Percentiles rank a stretch among this genome's conserved stretches.
These are phyloP conservation scores for Delichon dasypus DNA, from an alignment of 2,797 vertebrate species.

Conservation along the genomic window DNA sequence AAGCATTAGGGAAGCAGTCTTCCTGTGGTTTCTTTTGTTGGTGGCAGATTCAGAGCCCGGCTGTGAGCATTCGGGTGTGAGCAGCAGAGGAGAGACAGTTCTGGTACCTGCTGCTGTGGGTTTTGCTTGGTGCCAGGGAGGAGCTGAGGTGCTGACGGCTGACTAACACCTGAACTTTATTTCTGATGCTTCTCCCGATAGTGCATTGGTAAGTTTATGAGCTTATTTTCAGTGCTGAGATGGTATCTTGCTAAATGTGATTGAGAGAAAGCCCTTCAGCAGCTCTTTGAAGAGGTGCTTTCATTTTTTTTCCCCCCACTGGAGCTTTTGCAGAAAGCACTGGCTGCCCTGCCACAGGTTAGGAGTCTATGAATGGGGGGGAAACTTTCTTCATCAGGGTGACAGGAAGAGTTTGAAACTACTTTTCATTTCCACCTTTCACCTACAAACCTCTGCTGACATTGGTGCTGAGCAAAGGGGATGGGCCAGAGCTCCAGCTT, in stretches of 20 bases:
- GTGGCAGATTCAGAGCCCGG: slow-evolving; percentile 64
- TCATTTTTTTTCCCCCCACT: fast-evolving
- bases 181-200: not conserved
- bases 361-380: not conserved
- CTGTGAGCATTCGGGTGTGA: slow-evolving; percentile 16
- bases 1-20: slow-evolving; percentile 76
- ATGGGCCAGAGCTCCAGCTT: not conserved
- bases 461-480: not conserved
- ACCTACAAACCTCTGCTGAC: not conserved
- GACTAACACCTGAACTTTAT: not conserved
- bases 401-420: not conserved
- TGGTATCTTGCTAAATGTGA: not conserved
- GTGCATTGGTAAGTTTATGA: slow-evolving; percentile 62
- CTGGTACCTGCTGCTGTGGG: not conserved
- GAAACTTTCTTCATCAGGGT: not conserved
- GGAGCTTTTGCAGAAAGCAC: not conserved
- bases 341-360: not conserved
- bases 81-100: not conserved
- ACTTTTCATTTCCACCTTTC: not conserved
- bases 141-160: slow-evolving; percentile 29
- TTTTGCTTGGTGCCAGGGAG: slow-evolving; percentile 15
- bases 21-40: slow-evolving; percentile 76
- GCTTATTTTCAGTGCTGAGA: slow-evolving; percentile 4
- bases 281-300: not conserved
- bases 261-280: not conserved